A percentile compares a stretch with the other conserved stretches of the same genome.
Evolutionary conservation across 2,888 invertebrate genomes (phyloP).

Genomic region (Spodoptera exigua): DNA sequence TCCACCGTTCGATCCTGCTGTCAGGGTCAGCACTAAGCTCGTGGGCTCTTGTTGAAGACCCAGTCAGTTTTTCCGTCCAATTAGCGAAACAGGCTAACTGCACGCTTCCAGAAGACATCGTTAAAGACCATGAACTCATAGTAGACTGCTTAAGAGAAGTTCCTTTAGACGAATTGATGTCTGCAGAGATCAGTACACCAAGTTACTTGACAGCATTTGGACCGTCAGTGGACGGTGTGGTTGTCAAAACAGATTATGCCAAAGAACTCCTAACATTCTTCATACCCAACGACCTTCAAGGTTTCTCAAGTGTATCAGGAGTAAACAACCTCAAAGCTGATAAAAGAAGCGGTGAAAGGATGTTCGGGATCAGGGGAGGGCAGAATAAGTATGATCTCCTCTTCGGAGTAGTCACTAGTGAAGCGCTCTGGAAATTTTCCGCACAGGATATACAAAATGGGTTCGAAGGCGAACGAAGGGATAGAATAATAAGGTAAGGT

Average conservation of each 20-base stretch:
- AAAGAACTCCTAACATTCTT: constrained; percentile 93
- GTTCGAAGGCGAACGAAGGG: constrained; percentile 96
- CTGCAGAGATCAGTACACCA: constrained; percentile 93
- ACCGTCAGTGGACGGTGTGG: constrained; percentile 98
- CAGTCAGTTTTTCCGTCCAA: constrained; percentile 94
- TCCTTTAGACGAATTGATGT: constrained; percentile 92
- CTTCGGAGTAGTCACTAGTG: constrained; percentile 97
- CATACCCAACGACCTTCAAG: constrained; percentile 91
- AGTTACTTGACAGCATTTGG: constrained; percentile 96
- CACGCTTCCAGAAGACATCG: constrained; percentile 94
- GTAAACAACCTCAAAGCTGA: constrained; percentile 89
- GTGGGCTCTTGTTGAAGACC: constrained; percentile 97
- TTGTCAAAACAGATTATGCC: constrained; percentile 96
- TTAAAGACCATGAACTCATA: constrained; percentile 94
- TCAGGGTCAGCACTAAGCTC: constrained; percentile 96
- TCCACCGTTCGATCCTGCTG: constrained; percentile 95
- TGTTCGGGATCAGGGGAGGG: constrained; percentile 87
- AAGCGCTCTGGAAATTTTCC: constrained; percentile 97
- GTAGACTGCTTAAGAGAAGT: constrained; percentile 95
- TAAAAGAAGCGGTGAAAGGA: constrained; percentile 90
- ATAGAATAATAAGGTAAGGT: constrained; percentile 93
- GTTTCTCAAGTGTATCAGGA: constrained; percentile 90
- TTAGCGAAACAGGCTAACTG: constrained; percentile 95
- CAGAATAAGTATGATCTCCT: constrained; percentile 94
- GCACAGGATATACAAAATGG: constrained; percentile 95